phyloP scores from a whole-genome alignment of 2,888 invertebrate species.

The Agrilus cyanescens region DNA sequence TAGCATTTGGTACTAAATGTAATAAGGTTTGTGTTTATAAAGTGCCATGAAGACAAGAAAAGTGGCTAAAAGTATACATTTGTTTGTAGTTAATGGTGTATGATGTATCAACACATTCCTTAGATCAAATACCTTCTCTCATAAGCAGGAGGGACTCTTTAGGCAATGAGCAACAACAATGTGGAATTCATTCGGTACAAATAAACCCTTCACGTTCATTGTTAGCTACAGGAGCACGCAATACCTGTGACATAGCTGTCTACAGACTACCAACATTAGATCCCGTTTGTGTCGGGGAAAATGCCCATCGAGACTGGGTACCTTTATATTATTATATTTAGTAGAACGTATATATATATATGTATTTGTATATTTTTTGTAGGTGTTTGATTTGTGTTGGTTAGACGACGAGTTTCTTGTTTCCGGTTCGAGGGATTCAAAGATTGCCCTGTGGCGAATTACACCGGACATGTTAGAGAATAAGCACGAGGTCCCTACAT shows the following conservation, averaged over 20 bases:
- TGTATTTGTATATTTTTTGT: slow-evolving; percentile 8
- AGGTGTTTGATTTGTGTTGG: slow-evolving; percentile 86
- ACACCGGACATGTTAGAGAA: slow-evolving; percentile 35
- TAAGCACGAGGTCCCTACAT: slow-evolving; percentile 40
- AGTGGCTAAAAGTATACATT: slow-evolving; percentile 3
- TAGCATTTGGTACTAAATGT: slow-evolving; percentile 94
- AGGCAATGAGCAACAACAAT: slow-evolving; percentile 53
- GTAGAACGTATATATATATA: not conserved
- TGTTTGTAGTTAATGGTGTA: slow-evolving; percentile 70
- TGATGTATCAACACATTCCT: slow-evolving; percentile 74
- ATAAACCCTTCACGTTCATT: slow-evolving; percentile 86
- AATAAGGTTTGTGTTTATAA: slow-evolving; percentile 57
- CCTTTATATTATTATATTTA: slow-evolving; percentile 10
- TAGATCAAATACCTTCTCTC: slow-evolving; percentile 82
- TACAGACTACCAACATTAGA: slow-evolving; percentile 86
- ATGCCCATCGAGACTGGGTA: slow-evolving; percentile 85
- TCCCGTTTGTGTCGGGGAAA: slow-evolving; percentile 86
- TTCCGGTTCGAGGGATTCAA: slow-evolving; percentile 85
- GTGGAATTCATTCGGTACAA: slow-evolving; percentile 88
- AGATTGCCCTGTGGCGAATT: slow-evolving; percentile 82
- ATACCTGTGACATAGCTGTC: slow-evolving; percentile 86
- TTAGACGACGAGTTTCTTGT: slow-evolving; percentile 91
- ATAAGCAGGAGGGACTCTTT: slow-evolving; percentile 48
- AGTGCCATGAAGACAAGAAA: not conserved
- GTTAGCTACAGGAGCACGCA: slow-evolving; percentile 82